Conservation (phyloP, 2,888 invertebrate species). For the Cerastis leucographa region DNA sequence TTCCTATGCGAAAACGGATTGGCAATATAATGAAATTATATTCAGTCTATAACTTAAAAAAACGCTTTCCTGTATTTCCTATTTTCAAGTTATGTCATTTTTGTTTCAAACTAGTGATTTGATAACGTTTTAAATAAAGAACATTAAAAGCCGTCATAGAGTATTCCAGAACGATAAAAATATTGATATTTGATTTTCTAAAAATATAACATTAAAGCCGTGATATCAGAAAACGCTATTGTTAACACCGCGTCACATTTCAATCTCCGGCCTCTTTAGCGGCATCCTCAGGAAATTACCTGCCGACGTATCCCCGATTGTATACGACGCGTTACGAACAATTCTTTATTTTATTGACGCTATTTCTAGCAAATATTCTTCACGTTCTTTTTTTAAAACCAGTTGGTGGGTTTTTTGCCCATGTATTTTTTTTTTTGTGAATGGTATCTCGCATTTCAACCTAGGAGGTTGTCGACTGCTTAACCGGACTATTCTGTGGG, state of each 20-base stretch:
- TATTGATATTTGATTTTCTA: not conserved
- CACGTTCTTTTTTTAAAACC: not conserved
- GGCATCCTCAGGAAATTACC: slow-evolving; percentile 60
- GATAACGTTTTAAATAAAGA: not conserved
- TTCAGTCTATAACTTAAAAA: too few species aligned
- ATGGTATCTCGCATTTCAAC: too few species aligned
- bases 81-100: too few species aligned
- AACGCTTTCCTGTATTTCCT: too few species aligned
- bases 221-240: slow-evolving; percentile 21
- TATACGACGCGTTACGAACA: slow-evolving; percentile 9
- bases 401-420: too few species aligned
- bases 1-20: too few species aligned
- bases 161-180: not conserved
- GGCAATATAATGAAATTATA: too few species aligned
- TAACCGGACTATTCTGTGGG: too few species aligned
- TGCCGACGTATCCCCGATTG: slow-evolving; percentile 7
- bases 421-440: too few species aligned
- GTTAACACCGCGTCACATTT: slow-evolving; percentile 49
- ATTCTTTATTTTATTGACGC: not conserved
- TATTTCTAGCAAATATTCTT: slow-evolving; percentile 11
- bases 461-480: too few species aligned
- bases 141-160: not conserved
- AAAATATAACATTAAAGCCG: slow-evolving; percentile 6
- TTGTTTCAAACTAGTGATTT: not conserved
- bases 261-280: slow-evolving; percentile 62